A percentile compares a stretch with the other conserved stretches of the same genome.
These are phyloP conservation scores for Hipposideros larvatus DNA, from an alignment of 2,797 vertebrate species.

Conservation along the genomic window DNA sequence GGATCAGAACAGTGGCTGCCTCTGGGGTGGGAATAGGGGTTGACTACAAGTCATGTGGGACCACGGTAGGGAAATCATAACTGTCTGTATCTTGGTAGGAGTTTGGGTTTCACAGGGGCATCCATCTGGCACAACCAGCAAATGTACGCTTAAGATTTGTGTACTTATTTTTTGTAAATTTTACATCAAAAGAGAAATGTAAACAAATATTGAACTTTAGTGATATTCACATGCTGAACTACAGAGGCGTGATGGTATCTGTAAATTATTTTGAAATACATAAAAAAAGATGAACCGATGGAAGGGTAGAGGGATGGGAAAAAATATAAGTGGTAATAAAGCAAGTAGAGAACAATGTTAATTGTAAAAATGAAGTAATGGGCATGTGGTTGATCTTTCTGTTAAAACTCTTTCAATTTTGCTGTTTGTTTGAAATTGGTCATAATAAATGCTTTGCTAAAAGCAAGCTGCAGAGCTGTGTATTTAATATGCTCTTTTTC, in stretches of 20 bases:
- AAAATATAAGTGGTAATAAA: not conserved
- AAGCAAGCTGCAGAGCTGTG: not conserved
- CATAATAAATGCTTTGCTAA: constrained; percentile 14
- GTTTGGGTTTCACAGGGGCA: not conserved
- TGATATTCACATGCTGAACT: not conserved
- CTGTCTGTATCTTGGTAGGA: too few relatives aligned
- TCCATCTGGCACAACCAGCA: not conserved
- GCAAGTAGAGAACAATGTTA: not conserved
- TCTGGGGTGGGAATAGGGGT: not conserved
- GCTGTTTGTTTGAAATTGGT: constrained; percentile 9
- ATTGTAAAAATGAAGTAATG: not conserved
- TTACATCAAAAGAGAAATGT: not conserved
- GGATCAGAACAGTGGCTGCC: not conserved
- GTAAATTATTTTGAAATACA: not conserved
- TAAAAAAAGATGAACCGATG: not conserved
- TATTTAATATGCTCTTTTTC: not conserved
- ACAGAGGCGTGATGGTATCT: not conserved
- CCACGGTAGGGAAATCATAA: not conserved
- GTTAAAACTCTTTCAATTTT: not conserved
- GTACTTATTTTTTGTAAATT: not conserved
- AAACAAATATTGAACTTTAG: not conserved
- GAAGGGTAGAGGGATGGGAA: not conserved
- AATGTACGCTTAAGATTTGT: not conserved
- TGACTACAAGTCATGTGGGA: not conserved
- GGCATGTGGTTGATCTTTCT: not conserved